phyloP scores from a whole-genome alignment of 2,113 vertebrate species.

The Rhea americana region DNA sequence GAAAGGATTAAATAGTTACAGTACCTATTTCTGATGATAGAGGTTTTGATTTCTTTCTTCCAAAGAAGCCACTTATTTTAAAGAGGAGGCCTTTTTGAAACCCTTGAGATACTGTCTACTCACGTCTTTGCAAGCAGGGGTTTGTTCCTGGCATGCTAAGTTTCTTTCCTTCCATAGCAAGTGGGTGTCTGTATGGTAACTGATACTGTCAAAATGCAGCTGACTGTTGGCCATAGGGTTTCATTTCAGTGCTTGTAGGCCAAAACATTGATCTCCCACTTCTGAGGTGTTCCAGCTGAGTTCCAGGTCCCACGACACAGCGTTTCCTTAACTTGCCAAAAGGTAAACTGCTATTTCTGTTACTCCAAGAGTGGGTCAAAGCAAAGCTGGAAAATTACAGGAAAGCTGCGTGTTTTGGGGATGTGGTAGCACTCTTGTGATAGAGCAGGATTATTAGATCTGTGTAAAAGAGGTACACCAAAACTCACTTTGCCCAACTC shows the following conservation, averaged over 20 bases:
- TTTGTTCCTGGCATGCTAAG: background rate
- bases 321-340: background rate
- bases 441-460: background rate
- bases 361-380: fast-evolving
- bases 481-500: background rate
- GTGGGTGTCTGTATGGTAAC: background rate
- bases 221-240: too few relatives aligned
- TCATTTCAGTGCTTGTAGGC: background rate
- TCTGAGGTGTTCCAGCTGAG: background rate
- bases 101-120: background rate
- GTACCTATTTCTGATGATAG: background rate
- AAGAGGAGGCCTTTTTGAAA: background rate
- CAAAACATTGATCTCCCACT: background rate
- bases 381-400: background rate
- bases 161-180: background rate
- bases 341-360: background rate
- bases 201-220: background rate
- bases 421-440: fast-evolving
- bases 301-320: fast-evolving
- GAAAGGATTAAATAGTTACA: background rate
- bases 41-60: background rate
- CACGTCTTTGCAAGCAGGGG: fast-evolving
- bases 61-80: background rate
- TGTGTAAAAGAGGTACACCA: background rate
- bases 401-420: background rate